These are phyloP conservation scores for Muscicapa adusta DNA, from an alignment of 2,113 vertebrate species.

Conservation along the genomic window DNA sequence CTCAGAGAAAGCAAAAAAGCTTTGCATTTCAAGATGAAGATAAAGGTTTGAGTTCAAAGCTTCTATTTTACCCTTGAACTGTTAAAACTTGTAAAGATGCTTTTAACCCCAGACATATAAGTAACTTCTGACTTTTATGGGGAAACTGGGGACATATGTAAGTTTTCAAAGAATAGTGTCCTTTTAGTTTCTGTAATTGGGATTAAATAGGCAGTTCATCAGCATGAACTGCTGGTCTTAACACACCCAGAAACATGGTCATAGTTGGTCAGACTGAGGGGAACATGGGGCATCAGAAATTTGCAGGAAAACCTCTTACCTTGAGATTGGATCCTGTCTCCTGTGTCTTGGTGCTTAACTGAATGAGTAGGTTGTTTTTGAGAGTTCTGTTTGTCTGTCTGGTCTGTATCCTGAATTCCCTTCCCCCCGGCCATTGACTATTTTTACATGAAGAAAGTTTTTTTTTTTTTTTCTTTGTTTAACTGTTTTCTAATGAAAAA, in stretches of 20 bases:
- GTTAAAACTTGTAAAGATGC: neutral
- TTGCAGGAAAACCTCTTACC: neutral
- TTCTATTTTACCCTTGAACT: neutral
- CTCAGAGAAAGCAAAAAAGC: neutral
- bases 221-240: neutral
- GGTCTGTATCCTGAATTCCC: neutral
- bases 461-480: neutral
- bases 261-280: neutral
- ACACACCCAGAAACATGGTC: neutral
- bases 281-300: neutral
- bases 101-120: neutral
- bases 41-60: neutral
- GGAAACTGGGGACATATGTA: neutral
- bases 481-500: neutral
- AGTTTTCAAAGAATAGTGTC: neutral
- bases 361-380: neutral
- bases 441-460: neutral
- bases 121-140: neutral
- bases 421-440: neutral
- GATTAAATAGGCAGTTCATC: neutral
- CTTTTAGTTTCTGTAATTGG: neutral
- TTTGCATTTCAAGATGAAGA: neutral
- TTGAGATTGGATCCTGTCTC: neutral
- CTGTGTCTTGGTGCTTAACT: neutral
- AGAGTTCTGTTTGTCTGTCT: conserved; percentile 12